Percentiles rank a stretch among this genome's conserved stretches.
Conservation (phyloP, 2,797 vertebrate genomes). For the Tympanoctomys barrerae region DNA sequence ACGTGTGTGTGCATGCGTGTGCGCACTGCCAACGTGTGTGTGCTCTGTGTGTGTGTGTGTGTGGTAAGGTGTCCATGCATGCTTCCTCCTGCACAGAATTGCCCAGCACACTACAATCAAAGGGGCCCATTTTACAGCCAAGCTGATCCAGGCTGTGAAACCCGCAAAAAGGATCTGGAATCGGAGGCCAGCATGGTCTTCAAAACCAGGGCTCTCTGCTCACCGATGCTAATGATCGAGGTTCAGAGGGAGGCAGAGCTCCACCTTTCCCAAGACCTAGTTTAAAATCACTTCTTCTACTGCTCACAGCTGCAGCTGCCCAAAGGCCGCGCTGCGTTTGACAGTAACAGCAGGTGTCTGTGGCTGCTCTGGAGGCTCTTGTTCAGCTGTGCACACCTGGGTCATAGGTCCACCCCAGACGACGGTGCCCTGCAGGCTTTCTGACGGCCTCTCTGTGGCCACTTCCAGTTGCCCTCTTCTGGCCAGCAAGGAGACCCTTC, state of each 20-base stretch:
- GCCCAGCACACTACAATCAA: neutral
- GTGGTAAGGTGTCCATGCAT: too few relatives aligned
- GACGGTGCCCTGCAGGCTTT: neutral
- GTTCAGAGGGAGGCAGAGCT: neutral
- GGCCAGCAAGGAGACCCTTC: neutral
- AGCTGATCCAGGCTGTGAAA: neutral
- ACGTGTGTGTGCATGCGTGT: fast-evolving
- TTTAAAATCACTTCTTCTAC: neutral
- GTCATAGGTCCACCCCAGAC: neutral
- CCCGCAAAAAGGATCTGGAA: neutral
- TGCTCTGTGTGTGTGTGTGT: neutral
- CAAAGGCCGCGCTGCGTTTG: neutral
- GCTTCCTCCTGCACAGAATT: fast-evolving
- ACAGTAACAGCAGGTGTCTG: neutral
- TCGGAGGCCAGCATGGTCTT: neutral
- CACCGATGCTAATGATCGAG: neutral
- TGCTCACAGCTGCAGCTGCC: neutral
- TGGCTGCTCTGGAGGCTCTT: neutral
- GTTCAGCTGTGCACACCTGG: too few relatives aligned
- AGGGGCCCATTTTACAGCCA: neutral
- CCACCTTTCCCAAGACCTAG: neutral
- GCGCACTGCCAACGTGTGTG: fast-evolving
- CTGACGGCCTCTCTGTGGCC: neutral
- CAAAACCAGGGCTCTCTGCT: fast-evolving
- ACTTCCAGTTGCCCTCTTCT: neutral